Percentiles rank a stretch among this genome's conserved stretches.
Conservation (phyloP, 1,140 invertebrate genomes). For the Cephus cinctus region DNA sequence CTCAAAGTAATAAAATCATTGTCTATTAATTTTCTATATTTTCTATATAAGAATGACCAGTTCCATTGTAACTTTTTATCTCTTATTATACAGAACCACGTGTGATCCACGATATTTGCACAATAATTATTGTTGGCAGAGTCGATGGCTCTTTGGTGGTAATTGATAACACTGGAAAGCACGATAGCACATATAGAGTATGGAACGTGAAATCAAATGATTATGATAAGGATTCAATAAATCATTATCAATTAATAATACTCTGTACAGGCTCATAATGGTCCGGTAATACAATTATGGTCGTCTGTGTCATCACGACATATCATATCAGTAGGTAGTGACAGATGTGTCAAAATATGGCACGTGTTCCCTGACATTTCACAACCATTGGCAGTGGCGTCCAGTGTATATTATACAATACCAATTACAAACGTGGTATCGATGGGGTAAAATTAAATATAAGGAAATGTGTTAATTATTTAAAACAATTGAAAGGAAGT, state of each 20-base stretch:
- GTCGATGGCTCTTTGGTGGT: slow-evolving; percentile 20
- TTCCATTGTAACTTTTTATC: not conserved
- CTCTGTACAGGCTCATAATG: slow-evolving; percentile 19
- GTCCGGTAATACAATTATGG: slow-evolving; percentile 10
- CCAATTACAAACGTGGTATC: slow-evolving; percentile 17
- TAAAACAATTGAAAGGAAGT: no score
- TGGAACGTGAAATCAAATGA: not conserved
- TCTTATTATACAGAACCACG: slow-evolving; percentile 10
- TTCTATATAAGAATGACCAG: slow-evolving; percentile 1
- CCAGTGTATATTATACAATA: slow-evolving; percentile 20
- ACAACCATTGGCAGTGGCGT: slow-evolving; percentile 13
- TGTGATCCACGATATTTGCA: slow-evolving; percentile 18
- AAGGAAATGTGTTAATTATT: no score
- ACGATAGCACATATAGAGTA: slow-evolving; percentile 12
- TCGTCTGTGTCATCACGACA: slow-evolving; percentile 7
- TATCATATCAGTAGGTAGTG: slow-evolving; percentile 21
- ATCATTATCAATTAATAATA: no score
- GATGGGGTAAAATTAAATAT: slow-evolving; percentile 20
- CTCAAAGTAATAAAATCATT: slow-evolving; percentile 6
- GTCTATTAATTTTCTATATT: not conserved
- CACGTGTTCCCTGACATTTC: slow-evolving; percentile 20
- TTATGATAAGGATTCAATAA: no score
- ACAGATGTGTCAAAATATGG: slow-evolving; percentile 30
- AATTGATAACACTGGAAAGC: slow-evolving; percentile 26
- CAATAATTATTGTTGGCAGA: slow-evolving; percentile 26